phyloP scores from a whole-genome alignment of 2,113 vertebrate species.

The Suricata suricatta region DNA sequence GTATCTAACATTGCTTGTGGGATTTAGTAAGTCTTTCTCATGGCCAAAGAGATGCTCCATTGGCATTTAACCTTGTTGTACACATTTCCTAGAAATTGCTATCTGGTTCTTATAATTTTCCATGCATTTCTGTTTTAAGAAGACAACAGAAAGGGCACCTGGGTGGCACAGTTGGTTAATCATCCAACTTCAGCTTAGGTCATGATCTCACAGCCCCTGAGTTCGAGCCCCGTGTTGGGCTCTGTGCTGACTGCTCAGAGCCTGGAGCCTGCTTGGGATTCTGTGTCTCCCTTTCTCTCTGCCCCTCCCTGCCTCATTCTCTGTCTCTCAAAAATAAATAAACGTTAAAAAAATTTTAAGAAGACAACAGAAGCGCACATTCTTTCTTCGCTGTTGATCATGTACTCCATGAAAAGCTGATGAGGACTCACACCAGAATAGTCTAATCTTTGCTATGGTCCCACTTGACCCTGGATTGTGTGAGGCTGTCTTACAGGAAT shows the following conservation, averaged over 20 bases:
- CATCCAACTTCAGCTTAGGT: too few species aligned
- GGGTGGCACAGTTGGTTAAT: too few species aligned
- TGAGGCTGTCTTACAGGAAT: neutral
- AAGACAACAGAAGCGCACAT: neutral
- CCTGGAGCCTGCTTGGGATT: too few species aligned
- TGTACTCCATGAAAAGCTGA: neutral
- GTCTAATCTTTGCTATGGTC: neutral
- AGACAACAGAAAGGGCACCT: neutral
- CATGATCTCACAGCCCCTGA: too few species aligned
- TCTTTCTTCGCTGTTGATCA: neutral
- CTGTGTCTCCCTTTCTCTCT: too few species aligned
- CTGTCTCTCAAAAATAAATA: too few species aligned
- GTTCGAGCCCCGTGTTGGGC: too few species aligned
- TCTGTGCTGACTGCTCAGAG: too few species aligned
- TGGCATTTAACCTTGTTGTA: neutral
- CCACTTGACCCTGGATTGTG: neutral
- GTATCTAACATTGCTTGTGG: neutral
- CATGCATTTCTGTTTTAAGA: neutral
- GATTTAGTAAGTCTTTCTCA: neutral
- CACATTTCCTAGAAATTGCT: neutral
- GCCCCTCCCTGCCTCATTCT: too few species aligned
- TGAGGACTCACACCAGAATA: neutral
- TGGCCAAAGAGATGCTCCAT: neutral
- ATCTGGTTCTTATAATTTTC: neutral
- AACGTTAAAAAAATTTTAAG: neutral